These are phyloP conservation scores for Apocrypta bakeri DNA, from an alignment of 1,140 invertebrate genomes.

Conservation along the genomic window DNA sequence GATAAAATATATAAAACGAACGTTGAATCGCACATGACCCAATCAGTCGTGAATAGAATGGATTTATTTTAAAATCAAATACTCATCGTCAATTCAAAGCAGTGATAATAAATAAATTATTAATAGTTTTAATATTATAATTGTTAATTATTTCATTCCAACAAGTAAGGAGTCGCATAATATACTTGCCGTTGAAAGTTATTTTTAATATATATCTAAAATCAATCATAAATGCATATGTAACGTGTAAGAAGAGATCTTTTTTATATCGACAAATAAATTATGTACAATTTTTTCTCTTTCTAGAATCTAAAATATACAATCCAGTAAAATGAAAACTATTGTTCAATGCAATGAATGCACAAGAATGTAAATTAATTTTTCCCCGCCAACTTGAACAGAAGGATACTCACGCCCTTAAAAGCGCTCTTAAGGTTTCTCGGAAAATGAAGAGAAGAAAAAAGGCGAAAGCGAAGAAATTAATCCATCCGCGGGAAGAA, in stretches of 20 bases:
- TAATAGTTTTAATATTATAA: not conserved
- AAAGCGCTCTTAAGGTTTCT: not conserved
- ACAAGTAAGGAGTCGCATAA: not conserved
- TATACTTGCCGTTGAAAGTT: not conserved
- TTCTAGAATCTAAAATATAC: not conserved
- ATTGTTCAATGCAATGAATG: too few species aligned
- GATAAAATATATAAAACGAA: not conserved
- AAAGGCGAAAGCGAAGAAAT: not conserved
- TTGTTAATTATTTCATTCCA: slow-evolving; percentile 30
- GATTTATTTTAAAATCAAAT: slow-evolving; percentile 16
- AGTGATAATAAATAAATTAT: slow-evolving; percentile 25
- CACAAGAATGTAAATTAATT: too few species aligned
- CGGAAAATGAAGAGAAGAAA: not conserved
- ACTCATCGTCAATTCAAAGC: slow-evolving; percentile 9
- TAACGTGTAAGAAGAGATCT: slow-evolving; percentile 1
- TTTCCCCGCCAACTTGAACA: too few species aligned
- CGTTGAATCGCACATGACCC: not conserved
- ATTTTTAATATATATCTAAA: not conserved
- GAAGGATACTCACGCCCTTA: too few species aligned
- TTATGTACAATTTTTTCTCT: slow-evolving; percentile 3
- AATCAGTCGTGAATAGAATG: not conserved
- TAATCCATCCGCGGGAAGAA: not conserved
- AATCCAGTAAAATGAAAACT: too few species aligned
- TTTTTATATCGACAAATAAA: slow-evolving; percentile 26
- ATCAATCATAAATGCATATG: not conserved